phyloP scores from a whole-genome alignment of 2,113 vertebrate species.

The Peromyscus californicus region DNA sequence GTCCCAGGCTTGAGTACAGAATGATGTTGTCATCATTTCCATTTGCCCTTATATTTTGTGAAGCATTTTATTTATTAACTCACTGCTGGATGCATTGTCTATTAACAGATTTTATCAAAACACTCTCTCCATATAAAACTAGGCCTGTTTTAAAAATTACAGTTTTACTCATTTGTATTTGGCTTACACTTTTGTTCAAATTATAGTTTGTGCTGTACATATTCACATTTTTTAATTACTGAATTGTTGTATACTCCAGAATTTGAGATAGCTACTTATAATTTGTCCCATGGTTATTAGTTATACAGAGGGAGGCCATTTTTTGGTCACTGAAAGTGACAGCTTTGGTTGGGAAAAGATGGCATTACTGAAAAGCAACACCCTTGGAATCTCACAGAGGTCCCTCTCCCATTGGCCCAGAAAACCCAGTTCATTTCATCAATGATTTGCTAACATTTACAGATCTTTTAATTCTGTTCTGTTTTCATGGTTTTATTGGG shows the following conservation, averaged over 20 bases:
- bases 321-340: not conserved
- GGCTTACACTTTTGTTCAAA: not conserved
- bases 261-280: slow-evolving; percentile 12
- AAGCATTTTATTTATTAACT: not conserved
- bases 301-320: not conserved
- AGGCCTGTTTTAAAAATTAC: not conserved
- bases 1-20: not conserved
- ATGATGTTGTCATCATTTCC: rapidly evolving
- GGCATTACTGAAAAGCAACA: not conserved
- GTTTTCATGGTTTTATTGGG: slow-evolving; percentile 36
- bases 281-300: not conserved
- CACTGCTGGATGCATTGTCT: not conserved
- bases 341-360: not conserved
- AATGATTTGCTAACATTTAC: slow-evolving; percentile 34
- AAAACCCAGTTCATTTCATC: not conserved
- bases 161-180: not conserved
- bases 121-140: not conserved
- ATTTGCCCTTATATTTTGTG: not conserved
- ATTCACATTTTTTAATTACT: not conserved
- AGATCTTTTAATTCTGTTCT: slow-evolving; percentile 2
- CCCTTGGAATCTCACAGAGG: slow-evolving; percentile 7
- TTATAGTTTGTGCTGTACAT: not conserved
- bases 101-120: not conserved
- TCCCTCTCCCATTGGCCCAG: not conserved
- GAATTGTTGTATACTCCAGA: not conserved